Conservation (phyloP, 2,888 invertebrate genomes). For the Lochmaea capreae region DNA sequence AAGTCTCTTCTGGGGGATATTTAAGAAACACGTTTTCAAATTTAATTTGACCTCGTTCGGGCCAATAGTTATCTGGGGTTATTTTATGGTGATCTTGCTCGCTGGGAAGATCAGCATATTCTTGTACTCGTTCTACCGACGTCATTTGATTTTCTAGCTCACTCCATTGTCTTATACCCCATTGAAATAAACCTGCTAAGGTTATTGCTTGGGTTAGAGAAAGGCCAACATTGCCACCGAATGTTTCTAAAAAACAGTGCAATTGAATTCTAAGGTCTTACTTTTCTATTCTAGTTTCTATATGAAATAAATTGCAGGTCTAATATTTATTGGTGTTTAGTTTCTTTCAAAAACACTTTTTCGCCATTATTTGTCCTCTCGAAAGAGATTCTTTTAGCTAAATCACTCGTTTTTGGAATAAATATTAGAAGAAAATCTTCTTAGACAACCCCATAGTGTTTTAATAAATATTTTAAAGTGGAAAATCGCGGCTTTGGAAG, state of each 20-base stretch:
- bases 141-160: constrained; percentile 81
- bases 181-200: constrained; percentile 75
- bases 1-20: constrained; percentile 77
- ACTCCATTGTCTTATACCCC: constrained; percentile 78
- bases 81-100: constrained; percentile 62
- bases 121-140: constrained; percentile 89
- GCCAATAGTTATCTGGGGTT: constrained; percentile 70
- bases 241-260: constrained; percentile 24
- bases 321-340: too few relatives aligned
- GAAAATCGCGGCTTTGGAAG: too few relatives aligned
- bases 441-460: too few relatives aligned
- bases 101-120: constrained; percentile 78
- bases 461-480: too few relatives aligned
- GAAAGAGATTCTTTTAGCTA: too few relatives aligned
- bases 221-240: constrained; percentile 33
- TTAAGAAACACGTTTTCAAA: constrained; percentile 77
- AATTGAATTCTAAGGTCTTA: too few relatives aligned
- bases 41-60: constrained; percentile 73
- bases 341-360: too few relatives aligned
- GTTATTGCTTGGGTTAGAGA: constrained; percentile 57
- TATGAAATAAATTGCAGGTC: not conserved
- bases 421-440: too few relatives aligned
- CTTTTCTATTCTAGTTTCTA: too few relatives aligned
- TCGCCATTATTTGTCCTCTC: too few relatives aligned
- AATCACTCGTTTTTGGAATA: too few relatives aligned